Base-by-base conservation (phyloP, 2,888 invertebrate species). In the Cerceris rybyensis region DNA sequence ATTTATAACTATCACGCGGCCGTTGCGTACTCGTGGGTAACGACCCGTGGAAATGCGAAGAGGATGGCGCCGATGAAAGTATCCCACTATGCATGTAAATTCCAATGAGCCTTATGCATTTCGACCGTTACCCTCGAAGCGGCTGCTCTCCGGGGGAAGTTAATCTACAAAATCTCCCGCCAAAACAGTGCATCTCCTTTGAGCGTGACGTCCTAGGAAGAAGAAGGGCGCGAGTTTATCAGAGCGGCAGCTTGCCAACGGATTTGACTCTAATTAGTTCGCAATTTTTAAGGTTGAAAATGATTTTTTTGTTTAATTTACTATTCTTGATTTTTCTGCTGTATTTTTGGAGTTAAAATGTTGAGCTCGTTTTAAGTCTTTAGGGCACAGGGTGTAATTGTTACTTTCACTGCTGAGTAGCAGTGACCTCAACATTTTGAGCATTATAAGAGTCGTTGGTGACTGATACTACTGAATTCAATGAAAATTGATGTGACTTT, bases 131-230 rank as follows among this genome's bases (percentile, higher is more conserved):
- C 74, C 28, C 60, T 52, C 54, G 63, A 63, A 65, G 68, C 75
- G 75, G 74, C 70, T 64, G 75, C 76, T 16, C 46, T 57, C 57
- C 64, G 54, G 41, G 28, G 60, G 39, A 55, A 55, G 43, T 58
- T 86, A 78, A 87, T 88, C 88, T 82, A 58, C 17, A 41, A 75
- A 84, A 89, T 89, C 88, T 87, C 87, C 87, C 86, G 81, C 87
- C 79, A 70, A 87, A 89, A 87, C 75, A 46, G 73, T 69, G 69
- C 52, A 39, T 63, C 54, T 43, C 57, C 49, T 46, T 50, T 59
- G 67, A 58, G 59, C 80, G 58, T 78, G 73, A 83, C 76, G 58
- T 54, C 43, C 57, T 58, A 28, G 13, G 39, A 59, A 59, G 5
- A 17, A 17, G 17, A 8, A 55, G 8, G 7, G 17, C 6, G 6